phyloP scores from a whole-genome alignment of 2,113 vertebrate species.

The Phrynocephalus versicolor region DNA sequence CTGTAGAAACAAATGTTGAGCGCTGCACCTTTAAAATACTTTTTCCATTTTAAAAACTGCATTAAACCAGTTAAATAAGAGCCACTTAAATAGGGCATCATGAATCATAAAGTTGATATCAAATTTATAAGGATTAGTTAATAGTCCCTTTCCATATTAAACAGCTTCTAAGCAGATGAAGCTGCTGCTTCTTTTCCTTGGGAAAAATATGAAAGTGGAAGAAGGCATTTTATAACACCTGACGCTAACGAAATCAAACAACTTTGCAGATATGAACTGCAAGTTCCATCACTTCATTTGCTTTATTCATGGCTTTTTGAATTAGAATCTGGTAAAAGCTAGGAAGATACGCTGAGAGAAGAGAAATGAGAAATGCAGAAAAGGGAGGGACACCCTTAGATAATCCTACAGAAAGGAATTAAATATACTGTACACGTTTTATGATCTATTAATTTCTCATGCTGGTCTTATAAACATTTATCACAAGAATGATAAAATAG shows the following conservation, averaged over 20 bases:
- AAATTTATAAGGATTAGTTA: constrained; percentile 7
- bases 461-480: background rate
- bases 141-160: constrained; percentile 4
- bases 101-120: background rate
- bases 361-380: background rate
- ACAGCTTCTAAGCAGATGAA: background rate
- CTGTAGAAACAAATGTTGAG: no score
- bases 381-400: background rate
- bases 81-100: constrained; percentile 4
- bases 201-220: background rate
- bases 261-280: background rate
- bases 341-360: background rate
- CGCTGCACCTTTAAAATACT: background rate
- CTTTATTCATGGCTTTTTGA: background rate
- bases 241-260: background rate
- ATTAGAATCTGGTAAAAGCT: background rate
- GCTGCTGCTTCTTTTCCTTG: background rate
- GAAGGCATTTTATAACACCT: background rate
- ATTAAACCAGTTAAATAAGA: background rate
- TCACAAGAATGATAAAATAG: background rate
- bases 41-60: background rate
- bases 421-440: background rate
- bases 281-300: background rate
- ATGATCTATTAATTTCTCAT: background rate
- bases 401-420: background rate